These are phyloP conservation scores for Cyclophora albipunctata DNA, from an alignment of 2,888 invertebrate species.

Conservation along the genomic window DNA sequence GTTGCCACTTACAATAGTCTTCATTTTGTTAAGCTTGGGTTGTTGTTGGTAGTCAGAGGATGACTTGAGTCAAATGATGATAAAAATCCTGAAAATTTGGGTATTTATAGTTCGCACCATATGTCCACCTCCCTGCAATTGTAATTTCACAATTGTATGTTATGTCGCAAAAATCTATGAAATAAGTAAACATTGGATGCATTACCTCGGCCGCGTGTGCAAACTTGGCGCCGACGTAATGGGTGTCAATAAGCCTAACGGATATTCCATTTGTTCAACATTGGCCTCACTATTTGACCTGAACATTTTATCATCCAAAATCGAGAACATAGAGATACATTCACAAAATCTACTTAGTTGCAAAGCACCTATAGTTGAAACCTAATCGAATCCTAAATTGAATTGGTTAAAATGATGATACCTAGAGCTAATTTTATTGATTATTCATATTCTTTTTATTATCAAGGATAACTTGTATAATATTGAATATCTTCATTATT, in stretches of 20 bases:
- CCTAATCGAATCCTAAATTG: too few relatives aligned
- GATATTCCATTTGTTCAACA: conserved; percentile 52
- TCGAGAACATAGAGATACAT: too few relatives aligned
- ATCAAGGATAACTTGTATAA: too few relatives aligned
- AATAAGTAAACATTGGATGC: conserved; percentile 69
- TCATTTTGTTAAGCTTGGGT: conserved; percentile 52
- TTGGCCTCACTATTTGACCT: conserved; percentile 36
- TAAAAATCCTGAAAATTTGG: conserved; percentile 54
- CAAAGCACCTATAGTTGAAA: too few relatives aligned
- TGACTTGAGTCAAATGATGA: conserved; percentile 52
- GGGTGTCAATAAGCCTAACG: conserved; percentile 58
- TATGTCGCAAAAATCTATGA: conserved; percentile 67
- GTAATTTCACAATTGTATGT: conserved; percentile 58
- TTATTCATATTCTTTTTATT: too few relatives aligned
- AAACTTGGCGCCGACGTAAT: conserved; percentile 57
- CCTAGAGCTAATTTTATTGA: too few relatives aligned
- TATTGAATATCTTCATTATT: too few relatives aligned
- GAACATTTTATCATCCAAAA: conserved; percentile 15
- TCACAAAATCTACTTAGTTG: too few relatives aligned
- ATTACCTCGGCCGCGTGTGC: conserved; percentile 64
- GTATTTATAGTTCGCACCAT: conserved; percentile 61
- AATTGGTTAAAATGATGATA: too few relatives aligned
- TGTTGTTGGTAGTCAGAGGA: conserved; percentile 39
- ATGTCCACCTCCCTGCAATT: conserved; percentile 56
- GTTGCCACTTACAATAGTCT: conserved; percentile 56